Evolutionary conservation across 2,888 invertebrate genomes (phyloP), one percentile per base, ranked within the genome.

Genomic region (Subacronicta megacephala): DNA sequence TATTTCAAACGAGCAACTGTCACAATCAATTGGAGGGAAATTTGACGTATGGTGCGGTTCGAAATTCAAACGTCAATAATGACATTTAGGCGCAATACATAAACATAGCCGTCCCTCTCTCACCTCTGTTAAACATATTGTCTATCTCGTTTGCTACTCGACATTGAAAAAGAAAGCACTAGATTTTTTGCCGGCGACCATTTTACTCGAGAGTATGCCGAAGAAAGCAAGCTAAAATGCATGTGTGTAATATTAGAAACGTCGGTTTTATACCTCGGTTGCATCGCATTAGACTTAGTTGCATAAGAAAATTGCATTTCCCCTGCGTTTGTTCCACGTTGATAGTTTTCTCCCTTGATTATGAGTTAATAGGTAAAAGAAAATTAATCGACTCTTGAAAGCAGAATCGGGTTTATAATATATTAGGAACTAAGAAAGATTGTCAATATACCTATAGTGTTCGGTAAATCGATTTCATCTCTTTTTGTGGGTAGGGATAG

Each of bases 141-240:
- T 49, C 72, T 78, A 57, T 91, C 85, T 82, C 83, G 44, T 68
- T 88, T 78, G 61, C 66, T 67, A 77, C 67, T 80, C 89, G 90
- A 90, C 93, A 92, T 92, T 91, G 93, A 94, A 93, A 93, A 93
- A 94, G 93, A 94, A 93, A 93, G 93, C 93, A 93, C 85, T 80
- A 81, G 78, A 81, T 87, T 92, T 90, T 92, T 88, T 82, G 68
- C 78, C 83, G 83, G 76, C 82, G 76, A 62, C 61, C 90, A 91
- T 90, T 91, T 89, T 89, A 84, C 88, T 80, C 67, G 81, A 86
- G 86, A 92, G 92, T 93, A 90, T 93, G 93, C 85, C 90, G 90
- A 93, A 92, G 93, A 94, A 94, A 93, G 93, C 93, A 93, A 92
- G 90, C 89, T 87, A 86, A 88, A 84, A 88, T 87, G 84, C 88